phyloP scores from a whole-genome alignment of 2,888 invertebrate species.

The Podabrus alpinus region DNA sequence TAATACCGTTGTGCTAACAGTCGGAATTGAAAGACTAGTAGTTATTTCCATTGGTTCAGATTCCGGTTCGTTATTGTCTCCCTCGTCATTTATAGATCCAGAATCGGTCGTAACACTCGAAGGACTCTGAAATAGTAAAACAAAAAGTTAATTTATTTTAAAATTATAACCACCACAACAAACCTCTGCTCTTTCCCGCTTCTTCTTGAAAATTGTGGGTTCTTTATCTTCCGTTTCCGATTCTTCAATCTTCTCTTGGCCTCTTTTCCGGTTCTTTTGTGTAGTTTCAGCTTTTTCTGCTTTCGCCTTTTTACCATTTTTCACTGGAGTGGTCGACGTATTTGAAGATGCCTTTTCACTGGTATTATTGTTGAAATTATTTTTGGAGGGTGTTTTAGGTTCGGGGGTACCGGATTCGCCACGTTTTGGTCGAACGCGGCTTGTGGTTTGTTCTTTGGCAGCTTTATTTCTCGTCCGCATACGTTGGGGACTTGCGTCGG shows the following conservation, averaged over 20 bases:
- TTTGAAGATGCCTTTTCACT: slow-evolving; percentile 36
- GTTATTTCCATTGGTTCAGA: slow-evolving; percentile 54
- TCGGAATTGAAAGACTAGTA: slow-evolving; percentile 43
- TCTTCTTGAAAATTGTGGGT: slow-evolving; percentile 55
- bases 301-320: slow-evolving; percentile 52
- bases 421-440: slow-evolving; percentile 62
- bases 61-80: slow-evolving; percentile 53
- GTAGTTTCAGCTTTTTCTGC: slow-evolving; percentile 60
- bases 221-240: slow-evolving; percentile 57
- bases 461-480: slow-evolving; percentile 86
- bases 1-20: slow-evolving; percentile 9
- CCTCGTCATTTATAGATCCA: slow-evolving; percentile 76
- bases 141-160: not conserved
- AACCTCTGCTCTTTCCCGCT: slow-evolving; percentile 55
- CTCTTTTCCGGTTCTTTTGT: slow-evolving; percentile 60
- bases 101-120: slow-evolving; percentile 85
- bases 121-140: slow-evolving; percentile 68
- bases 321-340: slow-evolving; percentile 48
- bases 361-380: slow-evolving; percentile 34
- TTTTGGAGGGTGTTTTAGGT: slow-evolving; percentile 60
- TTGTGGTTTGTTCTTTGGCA: slow-evolving; percentile 71
- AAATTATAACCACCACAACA: not conserved
- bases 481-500: slow-evolving; percentile 83
- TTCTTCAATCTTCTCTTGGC: slow-evolving; percentile 55
- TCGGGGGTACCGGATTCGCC: slow-evolving; percentile 53